Base-by-base conservation (phyloP, 2,113 vertebrate species). In the Dinomys branickii region DNA sequence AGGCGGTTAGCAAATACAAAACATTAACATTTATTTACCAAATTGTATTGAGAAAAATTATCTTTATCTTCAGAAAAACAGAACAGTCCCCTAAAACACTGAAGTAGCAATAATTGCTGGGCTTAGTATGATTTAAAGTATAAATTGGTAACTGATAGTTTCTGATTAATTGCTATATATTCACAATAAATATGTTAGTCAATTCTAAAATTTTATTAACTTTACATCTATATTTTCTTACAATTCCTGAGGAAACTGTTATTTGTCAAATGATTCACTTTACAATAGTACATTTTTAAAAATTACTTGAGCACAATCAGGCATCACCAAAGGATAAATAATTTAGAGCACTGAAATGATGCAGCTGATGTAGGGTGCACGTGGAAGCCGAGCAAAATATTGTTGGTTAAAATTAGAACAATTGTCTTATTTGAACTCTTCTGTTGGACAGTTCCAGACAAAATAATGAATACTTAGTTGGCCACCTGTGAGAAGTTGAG, bases 91-190 rank as follows among this genome's bases (percentile, higher is more conserved):
- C 65, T 19, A 95, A 91, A 58, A 24, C 16, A 91, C 35, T 81
- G 78, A 85, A 65, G 12, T 73, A 92, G 16, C 26, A 81, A 65
- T 61, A 86, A 47, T 56, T 90, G 54, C 10, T 54, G 38, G 30
- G 85, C 65, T 65, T 81, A 81, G 41, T 90, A 54, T 85, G 3
- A 86, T 78, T 56, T 14, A 12, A 41, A 56, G 7, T 56, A 7
- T 50, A 73, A 86, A 81, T 73, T n/a, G 3, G 20, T 56, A 92
- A 71, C 13, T 85, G 33, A 11, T 65, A 94, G 81, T 85, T 75
- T 0, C 14, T 78, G 50, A 28, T 94, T 94, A 75, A 78, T 87
- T 81, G n/a, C n/a, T n/a, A 81, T 96, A 90, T 95, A 54, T 95
- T 95, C 56, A 82, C 86, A 69, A 13, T 85, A 47, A 56, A 89